These are phyloP conservation scores for Cichladusa arquata DNA, from an alignment of 2,113 vertebrate genomes.

Conservation along the genomic window DNA sequence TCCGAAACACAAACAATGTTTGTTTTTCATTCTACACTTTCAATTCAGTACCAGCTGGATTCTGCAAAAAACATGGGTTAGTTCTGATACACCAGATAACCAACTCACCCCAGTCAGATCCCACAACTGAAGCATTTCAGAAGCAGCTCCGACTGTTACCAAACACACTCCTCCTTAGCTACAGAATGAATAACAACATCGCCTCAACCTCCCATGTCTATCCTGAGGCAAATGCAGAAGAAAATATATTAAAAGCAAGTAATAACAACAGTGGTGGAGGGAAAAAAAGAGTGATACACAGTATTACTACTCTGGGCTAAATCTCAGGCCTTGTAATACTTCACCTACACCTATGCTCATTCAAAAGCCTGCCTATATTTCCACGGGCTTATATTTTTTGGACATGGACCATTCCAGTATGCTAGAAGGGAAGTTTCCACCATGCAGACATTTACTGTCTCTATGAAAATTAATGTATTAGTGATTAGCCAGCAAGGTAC, in stretches of 20 bases:
- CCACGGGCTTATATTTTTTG: not conserved
- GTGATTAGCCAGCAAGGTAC: not conserved
- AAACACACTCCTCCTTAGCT: not conserved
- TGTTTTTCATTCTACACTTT: constrained; percentile 10
- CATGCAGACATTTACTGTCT: not conserved
- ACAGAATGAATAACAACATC: not conserved
- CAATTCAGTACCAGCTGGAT: constrained; percentile 39
- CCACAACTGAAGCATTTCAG: not conserved
- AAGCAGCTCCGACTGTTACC: not conserved
- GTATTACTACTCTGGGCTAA: not conserved
- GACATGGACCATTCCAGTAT: not conserved
- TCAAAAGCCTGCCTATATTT: not conserved
- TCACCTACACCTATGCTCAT: not conserved
- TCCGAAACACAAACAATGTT: constrained; percentile 22
- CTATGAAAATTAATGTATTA: not conserved
- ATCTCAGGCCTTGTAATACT: not conserved
- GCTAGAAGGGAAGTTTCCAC: not conserved
- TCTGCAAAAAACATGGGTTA: not conserved
- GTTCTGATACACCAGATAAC: constrained; percentile 4
- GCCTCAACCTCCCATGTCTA: not conserved
- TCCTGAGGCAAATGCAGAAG: not conserved
- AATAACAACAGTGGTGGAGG: not conserved
- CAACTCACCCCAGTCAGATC: not conserved
- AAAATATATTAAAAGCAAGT: not conserved
- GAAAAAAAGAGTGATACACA: not conserved